Evolutionary conservation across 2,797 vertebrate species (phyloP).

Genomic region (Cephalopachus bancanus): DNA sequence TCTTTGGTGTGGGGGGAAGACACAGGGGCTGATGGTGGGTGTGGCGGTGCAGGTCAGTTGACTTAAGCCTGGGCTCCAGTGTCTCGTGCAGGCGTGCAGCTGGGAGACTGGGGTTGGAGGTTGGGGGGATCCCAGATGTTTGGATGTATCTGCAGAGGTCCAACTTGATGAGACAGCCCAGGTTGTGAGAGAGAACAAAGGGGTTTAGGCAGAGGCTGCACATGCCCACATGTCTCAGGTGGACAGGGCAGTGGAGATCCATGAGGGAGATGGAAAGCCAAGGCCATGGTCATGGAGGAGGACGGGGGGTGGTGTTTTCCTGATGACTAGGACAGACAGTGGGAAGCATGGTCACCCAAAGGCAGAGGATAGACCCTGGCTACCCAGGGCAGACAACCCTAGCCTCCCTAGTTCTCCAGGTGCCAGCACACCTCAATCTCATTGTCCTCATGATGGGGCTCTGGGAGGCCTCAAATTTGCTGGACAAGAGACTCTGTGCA

Average conservation of each 20-base stretch:
- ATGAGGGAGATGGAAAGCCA: background rate
- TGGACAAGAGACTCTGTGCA: background rate
- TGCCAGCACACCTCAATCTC: background rate
- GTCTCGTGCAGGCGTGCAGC: too few species aligned
- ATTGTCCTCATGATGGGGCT: fast-evolving
- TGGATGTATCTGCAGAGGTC: background rate
- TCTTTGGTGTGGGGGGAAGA: background rate
- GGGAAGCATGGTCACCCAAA: background rate
- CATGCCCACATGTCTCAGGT: too few species aligned
- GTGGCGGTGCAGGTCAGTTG: too few species aligned
- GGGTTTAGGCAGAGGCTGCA: background rate
- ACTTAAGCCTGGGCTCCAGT: background rate
- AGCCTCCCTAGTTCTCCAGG: background rate
- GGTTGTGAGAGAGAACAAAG: background rate
- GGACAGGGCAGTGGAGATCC: fast-evolving
- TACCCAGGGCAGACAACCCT: background rate
- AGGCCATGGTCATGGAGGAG: too few species aligned
- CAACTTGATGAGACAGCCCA: background rate
- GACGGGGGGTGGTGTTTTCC: fast-evolving
- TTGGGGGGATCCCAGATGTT: background rate
- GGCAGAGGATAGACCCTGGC: background rate
- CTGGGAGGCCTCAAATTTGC: background rate
- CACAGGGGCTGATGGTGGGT: too few species aligned
- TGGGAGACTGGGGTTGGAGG: too few species aligned
- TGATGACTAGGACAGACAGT: background rate